Conservation (phyloP, 2,113 vertebrate species). For the Epinephelus moara region DNA sequence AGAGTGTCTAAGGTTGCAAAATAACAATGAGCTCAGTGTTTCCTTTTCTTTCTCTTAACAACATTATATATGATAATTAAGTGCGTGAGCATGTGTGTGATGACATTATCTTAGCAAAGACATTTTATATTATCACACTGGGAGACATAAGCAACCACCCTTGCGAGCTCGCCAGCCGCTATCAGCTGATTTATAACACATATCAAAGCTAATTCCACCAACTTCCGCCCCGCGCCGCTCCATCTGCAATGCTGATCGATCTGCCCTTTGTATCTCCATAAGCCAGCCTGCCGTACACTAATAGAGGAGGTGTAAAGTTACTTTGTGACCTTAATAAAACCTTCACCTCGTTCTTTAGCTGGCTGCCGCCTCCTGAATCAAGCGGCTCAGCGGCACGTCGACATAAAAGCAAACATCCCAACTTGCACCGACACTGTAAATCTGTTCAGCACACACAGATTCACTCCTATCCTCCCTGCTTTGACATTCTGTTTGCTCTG, state of each 20-base stretch:
- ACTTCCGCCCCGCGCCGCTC: slow-evolving; percentile 51
- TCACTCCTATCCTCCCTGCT: not conserved
- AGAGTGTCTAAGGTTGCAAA: not conserved
- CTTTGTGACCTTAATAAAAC: slow-evolving; percentile 82
- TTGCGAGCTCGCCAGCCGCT: slow-evolving; percentile 21
- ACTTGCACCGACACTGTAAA: slow-evolving; percentile 40
- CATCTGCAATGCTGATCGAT: slow-evolving; percentile 73
- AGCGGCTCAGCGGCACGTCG: slow-evolving; percentile 31
- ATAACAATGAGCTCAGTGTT: not conserved
- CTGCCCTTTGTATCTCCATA: slow-evolving; percentile 78
- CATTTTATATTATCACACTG: slow-evolving; percentile 49
- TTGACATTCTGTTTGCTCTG: slow-evolving; percentile 1
- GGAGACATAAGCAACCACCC: slow-evolving; percentile 54
- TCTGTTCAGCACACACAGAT: slow-evolving; percentile 16
- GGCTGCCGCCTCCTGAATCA: slow-evolving; percentile 54
- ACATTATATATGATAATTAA: not conserved
- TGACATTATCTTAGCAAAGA: slow-evolving; percentile 38
- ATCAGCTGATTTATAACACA: slow-evolving; percentile 74
- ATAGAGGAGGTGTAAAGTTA: slow-evolving; percentile 79
- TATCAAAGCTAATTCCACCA: slow-evolving; percentile 71
- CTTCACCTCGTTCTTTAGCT: slow-evolving; percentile 67
- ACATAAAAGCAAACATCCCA: slow-evolving; percentile 52
- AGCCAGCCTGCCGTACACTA: slow-evolving; percentile 68
- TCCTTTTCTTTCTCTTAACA: not conserved
- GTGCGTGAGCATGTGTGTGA: not conserved